A percentile compares a stretch with the other conserved stretches of the same genome.
Evolutionary conservation across 2,113 vertebrate genomes (phyloP).

Genomic region (Ivindomyrus marchei): DNA sequence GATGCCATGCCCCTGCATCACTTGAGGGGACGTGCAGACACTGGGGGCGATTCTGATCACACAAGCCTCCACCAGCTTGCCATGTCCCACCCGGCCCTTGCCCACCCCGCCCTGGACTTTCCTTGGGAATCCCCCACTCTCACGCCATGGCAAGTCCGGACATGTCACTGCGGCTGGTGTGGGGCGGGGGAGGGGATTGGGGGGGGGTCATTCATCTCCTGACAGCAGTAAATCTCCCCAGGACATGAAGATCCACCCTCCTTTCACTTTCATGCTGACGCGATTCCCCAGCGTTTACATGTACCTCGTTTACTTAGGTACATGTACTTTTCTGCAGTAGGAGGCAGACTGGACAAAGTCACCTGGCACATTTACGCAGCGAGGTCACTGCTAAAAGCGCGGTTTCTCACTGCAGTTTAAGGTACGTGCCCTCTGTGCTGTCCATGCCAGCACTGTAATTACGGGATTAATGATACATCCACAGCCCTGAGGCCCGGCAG

Average conservation of each 20-base stretch:
- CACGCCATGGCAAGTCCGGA: conserved; percentile 4
- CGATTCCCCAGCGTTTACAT: neutral
- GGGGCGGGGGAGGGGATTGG: neutral
- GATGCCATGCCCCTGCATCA: neutral
- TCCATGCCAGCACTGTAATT: conserved; percentile 14
- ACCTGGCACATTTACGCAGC: conserved; percentile 3
- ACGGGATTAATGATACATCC: conserved; percentile 29
- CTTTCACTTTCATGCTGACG: neutral
- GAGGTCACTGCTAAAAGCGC: neutral
- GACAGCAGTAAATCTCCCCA: neutral
- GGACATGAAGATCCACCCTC: neutral
- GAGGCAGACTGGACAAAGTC: neutral
- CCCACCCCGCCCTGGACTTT: neutral
- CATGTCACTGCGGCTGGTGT: conserved; percentile 1
- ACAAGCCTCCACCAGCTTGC: neutral
- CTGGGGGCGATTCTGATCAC: neutral
- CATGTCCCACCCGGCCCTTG: neutral
- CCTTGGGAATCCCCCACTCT: neutral
- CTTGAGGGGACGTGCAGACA: neutral
- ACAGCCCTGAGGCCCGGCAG: neutral
- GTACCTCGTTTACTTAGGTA: neutral
- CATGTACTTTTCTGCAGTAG: conserved; percentile 19
- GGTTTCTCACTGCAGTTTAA: conserved; percentile 21
- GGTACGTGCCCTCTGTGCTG: conserved; percentile 9
- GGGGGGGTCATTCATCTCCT: neutral